A percentile compares a stretch with the other conserved stretches of the same genome.
Evolutionary conservation across 2,113 vertebrate genomes (phyloP).

Genomic region (Oplegnathus fasciatus): DNA sequence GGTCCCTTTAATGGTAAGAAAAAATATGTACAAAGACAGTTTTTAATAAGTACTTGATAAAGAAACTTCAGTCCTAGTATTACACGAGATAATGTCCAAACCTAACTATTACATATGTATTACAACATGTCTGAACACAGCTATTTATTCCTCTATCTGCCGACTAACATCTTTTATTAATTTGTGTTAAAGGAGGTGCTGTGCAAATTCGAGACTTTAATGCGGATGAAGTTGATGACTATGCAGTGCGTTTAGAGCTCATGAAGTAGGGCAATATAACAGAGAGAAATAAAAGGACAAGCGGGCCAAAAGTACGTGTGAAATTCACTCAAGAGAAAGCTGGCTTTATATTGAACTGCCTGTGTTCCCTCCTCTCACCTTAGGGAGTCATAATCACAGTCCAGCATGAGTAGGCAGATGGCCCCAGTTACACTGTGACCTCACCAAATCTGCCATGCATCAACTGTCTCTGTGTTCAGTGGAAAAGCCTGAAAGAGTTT

Average conservation of each 20-base stretch:
- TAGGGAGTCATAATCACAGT: slow-evolving; percentile 78
- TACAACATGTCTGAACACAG: slow-evolving; percentile 31
- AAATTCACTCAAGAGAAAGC: slow-evolving; percentile 54
- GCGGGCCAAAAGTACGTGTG: slow-evolving; percentile 37
- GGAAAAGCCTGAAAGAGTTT: slow-evolving; percentile 49
- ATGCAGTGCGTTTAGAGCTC: slow-evolving; percentile 25
- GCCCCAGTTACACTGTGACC: slow-evolving; percentile 76
- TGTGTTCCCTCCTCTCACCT: slow-evolving; percentile 67
- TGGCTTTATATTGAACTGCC: slow-evolving; percentile 57
- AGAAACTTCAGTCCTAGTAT: neutral
- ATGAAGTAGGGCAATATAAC: slow-evolving; percentile 29
- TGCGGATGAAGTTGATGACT: slow-evolving; percentile 36
- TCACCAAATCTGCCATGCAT: slow-evolving; percentile 79
- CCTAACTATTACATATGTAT: slow-evolving; percentile 34
- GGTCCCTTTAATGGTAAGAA: neutral
- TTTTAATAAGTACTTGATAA: slow-evolving; percentile 1
- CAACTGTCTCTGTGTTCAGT: slow-evolving; percentile 45
- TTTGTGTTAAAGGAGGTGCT: slow-evolving; percentile 31
- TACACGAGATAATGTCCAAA: slow-evolving; percentile 19
- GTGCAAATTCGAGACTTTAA: slow-evolving; percentile 18
- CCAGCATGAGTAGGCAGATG: slow-evolving; percentile 84
- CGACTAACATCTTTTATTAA: slow-evolving; percentile 47
- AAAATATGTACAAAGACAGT: neutral
- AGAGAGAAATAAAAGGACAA: slow-evolving; percentile 43
- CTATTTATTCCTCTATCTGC: slow-evolving; percentile 32